A percentile compares a stretch with the other conserved stretches of the same genome.
Conservation (phyloP, 2,888 invertebrate species). For the Aromia moschata region DNA sequence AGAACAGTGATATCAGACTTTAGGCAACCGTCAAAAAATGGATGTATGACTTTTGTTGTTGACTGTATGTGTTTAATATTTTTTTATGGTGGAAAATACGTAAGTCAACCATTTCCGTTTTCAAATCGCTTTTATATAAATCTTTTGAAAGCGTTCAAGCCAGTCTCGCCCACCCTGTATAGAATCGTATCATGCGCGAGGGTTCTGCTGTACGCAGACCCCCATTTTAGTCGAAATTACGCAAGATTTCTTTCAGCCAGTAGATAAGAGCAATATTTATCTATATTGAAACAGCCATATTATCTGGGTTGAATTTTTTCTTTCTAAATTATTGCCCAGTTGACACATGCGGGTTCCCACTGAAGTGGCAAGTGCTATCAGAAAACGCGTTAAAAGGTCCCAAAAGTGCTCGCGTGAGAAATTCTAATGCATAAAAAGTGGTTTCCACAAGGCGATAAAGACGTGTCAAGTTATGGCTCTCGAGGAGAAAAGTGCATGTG, state of each 20-base stretch:
- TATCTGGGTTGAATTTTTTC: conserved; percentile 8
- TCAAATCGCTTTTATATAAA: no score
- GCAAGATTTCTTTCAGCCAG: conserved; percentile 22
- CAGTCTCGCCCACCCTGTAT: no score
- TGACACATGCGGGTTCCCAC: conserved; percentile 24
- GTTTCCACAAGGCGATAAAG: conserved; percentile 15
- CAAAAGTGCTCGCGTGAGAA: conserved; percentile 26
- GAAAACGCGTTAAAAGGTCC: conserved; percentile 21
- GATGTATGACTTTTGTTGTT: no score
- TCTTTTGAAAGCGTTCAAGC: no score
- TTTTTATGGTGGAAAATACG: no score
- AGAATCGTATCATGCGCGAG: no score
- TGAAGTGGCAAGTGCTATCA: conserved; percentile 26
- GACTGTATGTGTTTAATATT: no score
- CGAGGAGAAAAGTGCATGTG: conserved; percentile 14
- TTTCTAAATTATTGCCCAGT: conserved; percentile 23
- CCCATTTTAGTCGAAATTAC: conserved; percentile 12
- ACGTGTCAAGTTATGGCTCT: conserved; percentile 24
- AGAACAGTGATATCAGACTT: no score
- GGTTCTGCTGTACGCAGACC: conserved; percentile 2
- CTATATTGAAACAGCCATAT: conserved; percentile 23
- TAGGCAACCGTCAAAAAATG: no score
- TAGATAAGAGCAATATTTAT: conserved; percentile 22
- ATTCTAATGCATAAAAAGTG: conserved; percentile 27
- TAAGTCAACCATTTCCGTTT: no score